These are phyloP conservation scores for Spilarctia lutea DNA, from an alignment of 2,888 invertebrate species.

Conservation along the genomic window DNA sequence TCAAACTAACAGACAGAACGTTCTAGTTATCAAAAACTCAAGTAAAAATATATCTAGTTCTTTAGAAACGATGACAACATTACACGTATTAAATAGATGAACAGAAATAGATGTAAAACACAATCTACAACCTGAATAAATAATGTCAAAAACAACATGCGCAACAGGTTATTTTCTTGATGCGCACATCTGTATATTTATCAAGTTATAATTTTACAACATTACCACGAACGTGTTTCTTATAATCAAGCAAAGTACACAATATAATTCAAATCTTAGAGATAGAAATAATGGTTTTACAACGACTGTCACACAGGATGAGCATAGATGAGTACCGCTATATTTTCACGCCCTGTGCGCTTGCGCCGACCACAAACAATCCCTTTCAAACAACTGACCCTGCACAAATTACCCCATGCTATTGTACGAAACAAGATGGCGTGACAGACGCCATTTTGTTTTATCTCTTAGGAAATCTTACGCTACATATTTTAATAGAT, in stretches of 20 bases:
- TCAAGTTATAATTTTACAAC: slow-evolving; percentile 7
- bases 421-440: slow-evolving; percentile 72
- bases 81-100: background rate
- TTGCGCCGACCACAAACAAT: slow-evolving; percentile 54
- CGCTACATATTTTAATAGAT: slow-evolving; percentile 34
- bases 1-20: background rate
- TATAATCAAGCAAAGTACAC: slow-evolving; percentile 18
- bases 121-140: slow-evolving; percentile 2
- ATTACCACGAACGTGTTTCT: slow-evolving; percentile 1
- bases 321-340: slow-evolving; percentile 56
- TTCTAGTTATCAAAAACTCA: background rate
- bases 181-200: slow-evolving; percentile 5
- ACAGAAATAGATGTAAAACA: background rate
- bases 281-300: slow-evolving; percentile 38
- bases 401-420: slow-evolving; percentile 58
- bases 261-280: slow-evolving; percentile 15
- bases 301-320: slow-evolving; percentile 45
- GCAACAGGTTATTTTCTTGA: background rate
- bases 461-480: slow-evolving; percentile 32
- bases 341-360: slow-evolving; percentile 60
- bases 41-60: background rate
- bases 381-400: slow-evolving; percentile 49
- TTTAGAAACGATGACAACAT: background rate
- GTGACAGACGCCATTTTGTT: slow-evolving; percentile 58
- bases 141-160: slow-evolving; percentile 1